These are phyloP conservation scores for Apodemus speciosus DNA, from an alignment of 2,113 vertebrate genomes.

Conservation along the genomic window DNA sequence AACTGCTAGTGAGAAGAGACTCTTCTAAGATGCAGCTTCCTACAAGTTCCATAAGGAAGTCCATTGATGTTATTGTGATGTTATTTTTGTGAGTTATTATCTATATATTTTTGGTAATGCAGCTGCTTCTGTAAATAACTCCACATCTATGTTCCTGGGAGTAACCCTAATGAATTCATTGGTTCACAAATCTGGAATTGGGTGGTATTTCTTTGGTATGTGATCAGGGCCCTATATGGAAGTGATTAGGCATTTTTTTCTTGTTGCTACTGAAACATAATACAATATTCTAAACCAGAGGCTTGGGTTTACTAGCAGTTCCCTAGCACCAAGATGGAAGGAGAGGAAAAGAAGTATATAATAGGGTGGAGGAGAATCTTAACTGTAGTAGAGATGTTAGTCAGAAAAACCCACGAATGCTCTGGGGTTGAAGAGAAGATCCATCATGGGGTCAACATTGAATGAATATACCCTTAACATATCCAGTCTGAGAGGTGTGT, in stretches of 20 bases:
- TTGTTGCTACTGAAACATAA: not conserved
- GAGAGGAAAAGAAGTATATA: fast-evolving
- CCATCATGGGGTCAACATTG: not conserved
- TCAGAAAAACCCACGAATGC: not conserved
- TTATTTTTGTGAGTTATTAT: not conserved
- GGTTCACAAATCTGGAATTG: not conserved
- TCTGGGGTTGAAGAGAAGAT: fast-evolving
- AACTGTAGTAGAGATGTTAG: too few species aligned
- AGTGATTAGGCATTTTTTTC: not conserved
- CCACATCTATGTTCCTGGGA: not conserved
- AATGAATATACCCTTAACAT: fast-evolving
- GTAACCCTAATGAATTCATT: not conserved
- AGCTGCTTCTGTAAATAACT: not conserved
- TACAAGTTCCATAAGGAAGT: not conserved
- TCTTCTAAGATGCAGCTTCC: not conserved
- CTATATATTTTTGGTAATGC: too few species aligned
- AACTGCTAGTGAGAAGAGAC: not conserved
- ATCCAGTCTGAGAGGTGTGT: not conserved
- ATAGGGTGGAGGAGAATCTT: not conserved
- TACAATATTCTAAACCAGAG: not conserved
- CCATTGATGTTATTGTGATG: too few species aligned
- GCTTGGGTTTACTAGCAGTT: not conserved
- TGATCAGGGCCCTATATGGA: not conserved
- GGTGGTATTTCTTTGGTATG: not conserved
- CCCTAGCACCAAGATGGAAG: fast-evolving